Evolutionary conservation across 2,888 invertebrate genomes (phyloP), one percentile per base, ranked within the genome.

Genomic region (Hyalella azteca): DNA sequence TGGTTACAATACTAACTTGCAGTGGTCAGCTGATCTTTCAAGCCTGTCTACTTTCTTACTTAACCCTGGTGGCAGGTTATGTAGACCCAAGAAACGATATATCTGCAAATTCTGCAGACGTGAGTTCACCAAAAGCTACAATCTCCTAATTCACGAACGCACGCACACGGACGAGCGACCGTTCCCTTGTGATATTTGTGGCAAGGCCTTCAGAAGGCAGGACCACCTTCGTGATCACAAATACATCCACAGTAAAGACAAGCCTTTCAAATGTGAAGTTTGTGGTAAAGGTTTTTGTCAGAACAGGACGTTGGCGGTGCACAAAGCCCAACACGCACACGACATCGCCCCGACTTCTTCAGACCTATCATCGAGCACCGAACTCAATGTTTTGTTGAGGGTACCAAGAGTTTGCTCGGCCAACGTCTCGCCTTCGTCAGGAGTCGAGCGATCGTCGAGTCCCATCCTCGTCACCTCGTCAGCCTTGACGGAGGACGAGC

Each of bases 281-380:
- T 97, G 97, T 87, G 96, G 95, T 85, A 97, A 97, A 89, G 97
- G 97, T 5, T 98, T 97, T 89, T 98, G 97, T 87, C 97, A 97
- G 88, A 94, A 95, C 77, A 91, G 97, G 82, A 97, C 97, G 0
- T 89, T 97, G 86, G 96, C 96, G 7, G 96, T 97, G 3, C 97
- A 97, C 91, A 60, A 60, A 60, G 36, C 81, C 81, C 82, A 82
- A 45, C 82, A 82, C 82, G 79, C 79, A 60, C 81, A 82, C 80
- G 80, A 80, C 77, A 41, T 73, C 41, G 49, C 39, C 26, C 66
- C 77, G 3, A 73, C 75, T 60, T 22, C 48, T 26, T 59, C 79
- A 40, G 59, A 60, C 36, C 13, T 60, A 29, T 60, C 60, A 19
- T 36, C 60, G 4, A 29, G 54, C 4, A 36, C 60, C 2, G 36